Evolutionary conservation across 2,888 invertebrate species (phyloP).

Genomic region (Eupithecia dodoneata): DNA sequence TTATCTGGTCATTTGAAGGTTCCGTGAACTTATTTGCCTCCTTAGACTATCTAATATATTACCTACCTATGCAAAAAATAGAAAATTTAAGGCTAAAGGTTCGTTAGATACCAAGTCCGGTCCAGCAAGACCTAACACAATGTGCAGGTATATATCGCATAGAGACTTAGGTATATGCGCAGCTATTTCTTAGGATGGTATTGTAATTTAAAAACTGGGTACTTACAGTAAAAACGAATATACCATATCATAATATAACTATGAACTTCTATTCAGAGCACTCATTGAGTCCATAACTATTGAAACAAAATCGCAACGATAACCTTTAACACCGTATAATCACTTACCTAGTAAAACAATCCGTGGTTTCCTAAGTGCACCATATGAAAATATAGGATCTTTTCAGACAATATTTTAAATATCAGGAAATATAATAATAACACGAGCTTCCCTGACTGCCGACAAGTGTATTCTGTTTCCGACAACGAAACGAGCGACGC

Average conservation of each 20-base stretch:
- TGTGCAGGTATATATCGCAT: too few relatives aligned
- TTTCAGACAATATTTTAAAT: slow-evolving; percentile 11
- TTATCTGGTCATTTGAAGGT: neutral
- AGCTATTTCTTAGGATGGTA: too few relatives aligned
- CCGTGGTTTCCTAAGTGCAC: neutral
- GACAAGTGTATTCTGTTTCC: slow-evolving; percentile 63
- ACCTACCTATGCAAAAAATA: too few relatives aligned
- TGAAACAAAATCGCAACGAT: neutral
- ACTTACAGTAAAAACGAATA: too few relatives aligned
- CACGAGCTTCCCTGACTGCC: slow-evolving; percentile 56
- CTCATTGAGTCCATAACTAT: neutral
- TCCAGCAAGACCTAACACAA: too few relatives aligned
- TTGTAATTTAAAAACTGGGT: too few relatives aligned
- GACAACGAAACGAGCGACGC: neutral
- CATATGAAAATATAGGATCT: neutral
- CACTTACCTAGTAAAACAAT: neutral
- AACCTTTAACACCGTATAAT: neutral
- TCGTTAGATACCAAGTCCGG: too few relatives aligned
- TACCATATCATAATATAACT: neutral
- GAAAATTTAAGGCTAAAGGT: too few relatives aligned
- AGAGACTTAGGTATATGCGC: too few relatives aligned
- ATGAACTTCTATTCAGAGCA: neutral
- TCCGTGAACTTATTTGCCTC: too few relatives aligned
- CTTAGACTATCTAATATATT: too few relatives aligned
- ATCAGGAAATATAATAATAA: slow-evolving; percentile 13